phyloP scores from a whole-genome alignment of 1,140 invertebrate genomes.

The Sinonovacula constricta region DNA sequence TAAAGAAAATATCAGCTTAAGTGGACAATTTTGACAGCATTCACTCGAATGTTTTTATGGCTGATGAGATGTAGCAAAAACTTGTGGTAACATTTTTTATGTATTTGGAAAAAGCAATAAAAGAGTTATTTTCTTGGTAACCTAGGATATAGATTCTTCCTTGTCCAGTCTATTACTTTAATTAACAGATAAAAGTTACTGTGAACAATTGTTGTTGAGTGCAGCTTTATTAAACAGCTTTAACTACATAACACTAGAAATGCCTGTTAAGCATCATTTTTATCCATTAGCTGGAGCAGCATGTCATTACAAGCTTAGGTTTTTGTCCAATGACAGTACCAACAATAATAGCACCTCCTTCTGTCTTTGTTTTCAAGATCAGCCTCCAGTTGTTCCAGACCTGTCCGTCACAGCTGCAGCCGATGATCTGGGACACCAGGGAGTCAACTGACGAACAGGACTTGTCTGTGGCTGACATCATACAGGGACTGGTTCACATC shows the following conservation, averaged over 20 bases:
- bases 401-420: slow-evolving; percentile 34
- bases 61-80: too few species aligned
- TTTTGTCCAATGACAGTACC: neutral
- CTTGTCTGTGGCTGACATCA: slow-evolving; percentile 19
- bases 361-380: slow-evolving; percentile 53
- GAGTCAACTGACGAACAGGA: neutral
- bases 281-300: too few species aligned
- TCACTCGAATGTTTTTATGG: too few species aligned
- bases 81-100: too few species aligned
- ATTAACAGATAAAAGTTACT: too few species aligned
- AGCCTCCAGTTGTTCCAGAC: slow-evolving; percentile 62
- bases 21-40: too few species aligned
- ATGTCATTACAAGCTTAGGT: neutral
- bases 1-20: too few species aligned
- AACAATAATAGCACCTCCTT: neutral
- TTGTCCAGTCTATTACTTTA: too few species aligned
- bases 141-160: too few species aligned
- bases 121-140: too few species aligned
- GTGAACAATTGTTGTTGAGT: neutral
- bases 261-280: neutral
- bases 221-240: neutral
- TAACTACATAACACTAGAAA: neutral
- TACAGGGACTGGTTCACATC: slow-evolving; percentile 27
- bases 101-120: too few species aligned
- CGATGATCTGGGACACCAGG: slow-evolving; percentile 6